A percentile compares a stretch with the other conserved stretches of the same genome.
These are phyloP conservation scores for Lepeophtheirus salmonis DNA, from an alignment of 1,140 invertebrate genomes.

Conservation along the genomic window DNA sequence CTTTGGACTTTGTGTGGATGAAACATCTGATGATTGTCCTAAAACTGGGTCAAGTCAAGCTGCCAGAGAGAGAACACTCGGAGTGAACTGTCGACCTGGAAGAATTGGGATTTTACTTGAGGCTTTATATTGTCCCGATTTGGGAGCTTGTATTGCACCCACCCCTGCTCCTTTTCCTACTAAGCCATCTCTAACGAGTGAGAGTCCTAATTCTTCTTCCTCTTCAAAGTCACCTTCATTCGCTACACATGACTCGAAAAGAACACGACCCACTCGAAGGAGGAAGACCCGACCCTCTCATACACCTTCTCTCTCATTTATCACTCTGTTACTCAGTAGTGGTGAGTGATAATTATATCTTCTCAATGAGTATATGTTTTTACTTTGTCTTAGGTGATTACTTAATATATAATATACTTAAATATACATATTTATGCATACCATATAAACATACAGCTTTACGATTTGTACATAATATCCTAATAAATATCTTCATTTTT, in stretches of 20 bases:
- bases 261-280: not conserved
- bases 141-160: not conserved
- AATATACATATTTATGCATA: no score
- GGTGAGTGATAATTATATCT: no score
- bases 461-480: no score
- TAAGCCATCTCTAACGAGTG: not conserved
- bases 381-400: no score
- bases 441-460: no score
- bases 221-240: not conserved
- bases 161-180: not conserved
- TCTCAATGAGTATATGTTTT: no score
- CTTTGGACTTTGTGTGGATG: not conserved
- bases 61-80: not conserved
- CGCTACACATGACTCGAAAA: not conserved
- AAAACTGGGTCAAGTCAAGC: not conserved
- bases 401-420: no score
- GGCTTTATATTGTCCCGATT: constrained; percentile 1
- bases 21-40: constrained; percentile 7
- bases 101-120: not conserved
- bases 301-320: not conserved
- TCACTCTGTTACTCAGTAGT: no score
- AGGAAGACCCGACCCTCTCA: no score
- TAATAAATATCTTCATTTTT: no score
- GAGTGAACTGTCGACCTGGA: constrained; percentile 5
- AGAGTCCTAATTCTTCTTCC: not conserved